Conservation (phyloP, 2,113 vertebrate species). For the Lethenteron reissneri region DNA sequence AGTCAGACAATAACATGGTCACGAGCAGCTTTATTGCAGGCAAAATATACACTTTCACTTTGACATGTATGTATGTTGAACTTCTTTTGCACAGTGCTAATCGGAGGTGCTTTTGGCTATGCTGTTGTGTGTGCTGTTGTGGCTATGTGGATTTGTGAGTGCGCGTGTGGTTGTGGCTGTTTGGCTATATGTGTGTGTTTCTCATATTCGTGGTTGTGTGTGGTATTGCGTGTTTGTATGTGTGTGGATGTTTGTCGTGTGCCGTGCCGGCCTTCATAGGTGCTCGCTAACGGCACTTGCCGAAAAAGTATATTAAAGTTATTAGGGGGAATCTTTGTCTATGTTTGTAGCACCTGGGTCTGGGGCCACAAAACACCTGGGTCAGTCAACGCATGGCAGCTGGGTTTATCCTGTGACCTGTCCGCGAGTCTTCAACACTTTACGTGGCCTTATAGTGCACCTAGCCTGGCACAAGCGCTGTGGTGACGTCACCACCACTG, state of each 20-base stretch:
- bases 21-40: background rate
- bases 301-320: too few relatives aligned
- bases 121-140: background rate
- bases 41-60: background rate
- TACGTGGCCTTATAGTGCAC: too few relatives aligned
- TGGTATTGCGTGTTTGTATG: background rate
- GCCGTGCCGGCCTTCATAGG: background rate
- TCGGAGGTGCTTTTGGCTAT: background rate
- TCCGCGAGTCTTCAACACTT: too few relatives aligned
- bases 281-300: too few relatives aligned
- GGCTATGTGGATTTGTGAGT: background rate
- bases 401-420: too few relatives aligned
- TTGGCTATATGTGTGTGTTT: background rate
- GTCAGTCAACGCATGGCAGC: too few relatives aligned
- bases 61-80: background rate
- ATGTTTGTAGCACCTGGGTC: conserved; percentile 20
- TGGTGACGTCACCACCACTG: too few relatives aligned
- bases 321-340: conserved; percentile 18
- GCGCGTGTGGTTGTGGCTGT: background rate
- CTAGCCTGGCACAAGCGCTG: too few relatives aligned
- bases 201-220: background rate
- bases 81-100: background rate
- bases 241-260: background rate
- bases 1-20: too few relatives aligned
- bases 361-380: conserved; percentile 17